Evolutionary conservation across 2,797 vertebrate species (phyloP).

Genomic region (Trichosurus vulpecula): DNA sequence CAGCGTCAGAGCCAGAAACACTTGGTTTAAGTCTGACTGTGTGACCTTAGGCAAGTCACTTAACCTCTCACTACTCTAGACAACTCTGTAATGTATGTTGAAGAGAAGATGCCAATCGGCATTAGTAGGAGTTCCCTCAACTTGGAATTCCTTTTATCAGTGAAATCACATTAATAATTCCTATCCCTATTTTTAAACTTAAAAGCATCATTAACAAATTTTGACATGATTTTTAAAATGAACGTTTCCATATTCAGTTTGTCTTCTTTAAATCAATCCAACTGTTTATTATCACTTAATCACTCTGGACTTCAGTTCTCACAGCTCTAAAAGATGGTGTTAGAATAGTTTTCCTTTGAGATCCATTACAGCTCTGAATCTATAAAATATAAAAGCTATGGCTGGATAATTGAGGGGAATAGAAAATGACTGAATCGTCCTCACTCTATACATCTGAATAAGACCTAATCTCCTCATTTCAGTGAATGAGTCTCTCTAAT

Average conservation of each 20-base stretch:
- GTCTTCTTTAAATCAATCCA: slow-evolving; percentile 50
- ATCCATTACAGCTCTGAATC: not conserved
- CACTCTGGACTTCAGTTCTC: not conserved
- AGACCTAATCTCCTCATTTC: not conserved
- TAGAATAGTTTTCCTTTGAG: not conserved
- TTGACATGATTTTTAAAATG: slow-evolving; percentile 10
- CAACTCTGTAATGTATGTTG: not conserved
- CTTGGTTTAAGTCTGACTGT: not conserved
- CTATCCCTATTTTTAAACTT: not conserved
- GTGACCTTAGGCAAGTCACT: not conserved
- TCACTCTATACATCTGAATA: not conserved
- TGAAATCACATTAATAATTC: not conserved
- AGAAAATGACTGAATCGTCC: not conserved
- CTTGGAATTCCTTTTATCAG: not conserved
- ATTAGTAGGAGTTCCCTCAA: not conserved
- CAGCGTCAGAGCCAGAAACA: not conserved
- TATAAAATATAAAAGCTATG: not conserved
- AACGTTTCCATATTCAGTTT: slow-evolving; percentile 40
- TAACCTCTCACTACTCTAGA: not conserved
- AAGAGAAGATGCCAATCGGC: not conserved
- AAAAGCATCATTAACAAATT: not conserved
- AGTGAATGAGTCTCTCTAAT: not conserved
- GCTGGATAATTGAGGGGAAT: not conserved
- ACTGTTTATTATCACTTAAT: not conserved
- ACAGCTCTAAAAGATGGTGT: not conserved